These are phyloP conservation scores for Astreopora myriophthalma DNA, from an alignment of 64 coral and sea anemone genomes.

Conservation along the genomic window DNA sequence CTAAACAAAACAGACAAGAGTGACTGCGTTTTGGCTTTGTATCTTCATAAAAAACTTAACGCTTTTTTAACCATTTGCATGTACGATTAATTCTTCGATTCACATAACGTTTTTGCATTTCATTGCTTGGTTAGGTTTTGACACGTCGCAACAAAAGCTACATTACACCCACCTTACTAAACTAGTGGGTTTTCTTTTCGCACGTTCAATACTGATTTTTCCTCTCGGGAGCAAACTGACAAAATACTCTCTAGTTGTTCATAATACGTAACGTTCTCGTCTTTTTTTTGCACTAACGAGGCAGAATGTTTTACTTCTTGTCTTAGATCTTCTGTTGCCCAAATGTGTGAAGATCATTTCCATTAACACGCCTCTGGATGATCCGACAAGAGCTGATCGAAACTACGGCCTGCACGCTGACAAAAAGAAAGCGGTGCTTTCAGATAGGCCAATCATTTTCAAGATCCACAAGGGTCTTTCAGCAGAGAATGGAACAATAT, in stretches of 20 bases:
- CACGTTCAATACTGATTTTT: no score
- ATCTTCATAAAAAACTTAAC: not conserved
- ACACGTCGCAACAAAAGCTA: not conserved
- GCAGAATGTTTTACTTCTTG: not conserved
- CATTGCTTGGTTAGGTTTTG: not conserved
- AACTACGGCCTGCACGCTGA: conserved; percentile 75
- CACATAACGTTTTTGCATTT: not conserved
- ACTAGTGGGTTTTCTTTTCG: not conserved
- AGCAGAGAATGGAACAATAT: conserved; percentile 62
- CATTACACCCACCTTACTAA: not conserved
- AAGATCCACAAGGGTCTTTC: conserved; percentile 56
- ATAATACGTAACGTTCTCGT: no score
- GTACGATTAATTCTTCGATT: no score
- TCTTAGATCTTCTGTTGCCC: conserved; percentile 17
- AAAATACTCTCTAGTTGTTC: no score
- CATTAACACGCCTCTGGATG: conserved; percentile 64
- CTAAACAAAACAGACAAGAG: not conserved
- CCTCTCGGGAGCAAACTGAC: no score
- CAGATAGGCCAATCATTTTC: conserved; percentile 42
- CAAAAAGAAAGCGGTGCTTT: conserved; percentile 37
- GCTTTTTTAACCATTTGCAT: not conserved
- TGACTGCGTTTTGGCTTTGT: not conserved
- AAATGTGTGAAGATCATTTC: conserved; percentile 73
- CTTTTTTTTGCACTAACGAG: no score
- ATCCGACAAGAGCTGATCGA: conserved; percentile 23